Evolutionary conservation across 2,113 vertebrate species (phyloP).

Genomic region (Corythornis cristatus): DNA sequence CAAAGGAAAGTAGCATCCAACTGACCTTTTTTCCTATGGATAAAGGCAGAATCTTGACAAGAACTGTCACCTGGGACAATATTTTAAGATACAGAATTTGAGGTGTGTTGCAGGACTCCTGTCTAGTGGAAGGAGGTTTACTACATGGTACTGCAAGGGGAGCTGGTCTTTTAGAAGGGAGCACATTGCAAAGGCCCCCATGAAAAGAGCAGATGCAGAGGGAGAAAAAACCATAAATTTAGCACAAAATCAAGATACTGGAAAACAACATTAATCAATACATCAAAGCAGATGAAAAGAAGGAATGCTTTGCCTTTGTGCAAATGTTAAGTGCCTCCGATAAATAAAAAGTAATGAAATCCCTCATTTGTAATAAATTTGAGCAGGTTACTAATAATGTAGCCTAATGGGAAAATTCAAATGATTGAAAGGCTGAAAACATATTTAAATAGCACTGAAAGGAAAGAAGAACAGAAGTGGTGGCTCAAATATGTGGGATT

Average conservation of each 20-base stretch:
- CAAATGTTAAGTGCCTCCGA: slow-evolving; percentile 30
- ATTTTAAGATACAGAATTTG: neutral
- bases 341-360: slow-evolving; percentile 46
- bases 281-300: slow-evolving; percentile 12
- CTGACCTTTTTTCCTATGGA: neutral
- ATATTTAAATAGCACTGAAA: neutral
- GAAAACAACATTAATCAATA: neutral
- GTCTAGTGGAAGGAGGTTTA: neutral
- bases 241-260: neutral
- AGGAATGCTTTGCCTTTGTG: slow-evolving; percentile 10
- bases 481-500: neutral
- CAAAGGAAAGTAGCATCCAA: neutral
- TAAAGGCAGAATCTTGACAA: neutral
- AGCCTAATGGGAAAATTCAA: slow-evolving; percentile 35
- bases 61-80: neutral
- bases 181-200: neutral
- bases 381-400: slow-evolving; percentile 21
- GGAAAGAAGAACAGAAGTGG: neutral
- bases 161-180: neutral
- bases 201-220: neutral
- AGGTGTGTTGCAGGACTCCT: neutral
- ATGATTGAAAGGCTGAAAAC: slow-evolving; percentile 20
- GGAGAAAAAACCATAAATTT: neutral
- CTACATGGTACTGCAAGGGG: neutral
- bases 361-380: slow-evolving; percentile 20